Base-by-base conservation (phyloP, 2,888 invertebrate genomes). In the Operophtera brumata region DNA sequence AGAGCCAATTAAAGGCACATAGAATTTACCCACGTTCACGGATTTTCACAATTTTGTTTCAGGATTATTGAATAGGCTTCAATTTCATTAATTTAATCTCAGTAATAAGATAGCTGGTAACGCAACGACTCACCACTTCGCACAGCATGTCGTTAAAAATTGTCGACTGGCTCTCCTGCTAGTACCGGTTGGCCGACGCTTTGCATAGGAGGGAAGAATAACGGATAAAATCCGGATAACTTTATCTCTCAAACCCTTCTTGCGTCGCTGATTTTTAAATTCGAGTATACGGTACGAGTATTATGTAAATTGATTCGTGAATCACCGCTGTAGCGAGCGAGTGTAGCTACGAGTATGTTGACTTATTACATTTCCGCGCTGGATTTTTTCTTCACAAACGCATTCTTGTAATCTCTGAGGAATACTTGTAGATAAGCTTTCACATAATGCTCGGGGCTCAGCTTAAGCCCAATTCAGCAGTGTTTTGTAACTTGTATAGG, bases 271-370 rank as follows among this genome's bases (percentile, higher is more conserved):
- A 79, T 80, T 83, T 83, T 82, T 74, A 81, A 80, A 84, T 76
- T 80, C 74, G 66, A 76, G 75, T 75, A 69, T 67, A 73, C 68
- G 69, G 66, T 65, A 70, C 73, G 73, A 75, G 75, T 76, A 75
- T 78, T 81, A 81, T 81, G 80, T 69, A 80, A 82, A 81, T 79
- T 73, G 74, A 78, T 77, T 75, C 71, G 59, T 62, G 73, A 77
- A 73, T 74, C 67, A 73, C 73, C 69, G 71, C 62, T 47, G 56
- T 51, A 47, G 28, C 41, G 51, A 48, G 26, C 14, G 42, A 47
- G 50, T 68, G 64, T 55, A 61, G 50, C 62, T 50, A n/a, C n/a
- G n/a, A n/a, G n/a, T n/a, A 53, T 54, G 61, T 62, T 65, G 65
- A 65, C 67, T 68, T 70, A 70, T 66, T 70, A 69, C 66, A 60